Evolutionary conservation across 2,113 vertebrate species (phyloP).

Genomic region (Okapia johnstoni): DNA sequence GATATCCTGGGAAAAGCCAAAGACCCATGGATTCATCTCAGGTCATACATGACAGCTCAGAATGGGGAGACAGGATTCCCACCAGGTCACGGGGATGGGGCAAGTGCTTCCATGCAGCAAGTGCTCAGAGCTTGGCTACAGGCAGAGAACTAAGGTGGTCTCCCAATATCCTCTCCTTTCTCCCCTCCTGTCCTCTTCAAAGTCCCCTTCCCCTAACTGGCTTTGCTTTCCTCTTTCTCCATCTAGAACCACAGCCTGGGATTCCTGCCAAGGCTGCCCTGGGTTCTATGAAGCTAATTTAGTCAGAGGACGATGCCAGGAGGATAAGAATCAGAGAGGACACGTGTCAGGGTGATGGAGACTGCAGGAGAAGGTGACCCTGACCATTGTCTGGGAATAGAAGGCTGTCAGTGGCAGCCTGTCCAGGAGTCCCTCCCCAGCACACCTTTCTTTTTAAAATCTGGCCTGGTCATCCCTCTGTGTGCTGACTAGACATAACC

Average conservation of each 20-base stretch:
- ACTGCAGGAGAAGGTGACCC: neutral
- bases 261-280: neutral
- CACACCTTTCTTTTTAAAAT: too few relatives aligned
- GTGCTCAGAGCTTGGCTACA: neutral
- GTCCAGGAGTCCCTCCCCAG: neutral
- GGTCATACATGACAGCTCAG: neutral
- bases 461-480: neutral
- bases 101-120: neutral
- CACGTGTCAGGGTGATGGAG: neutral
- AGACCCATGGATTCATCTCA: rapidly evolving
- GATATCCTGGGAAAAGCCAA: neutral
- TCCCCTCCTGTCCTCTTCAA: neutral
- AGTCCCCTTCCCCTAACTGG: neutral
- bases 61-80: neutral
- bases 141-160: neutral
- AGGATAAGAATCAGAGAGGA: neutral
- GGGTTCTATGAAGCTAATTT: neutral
- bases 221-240: neutral
- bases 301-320: too few relatives aligned
- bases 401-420: rapidly evolving
- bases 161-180: neutral
- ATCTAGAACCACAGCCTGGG: neutral
- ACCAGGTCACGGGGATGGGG: rapidly evolving
- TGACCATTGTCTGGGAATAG: rapidly evolving
- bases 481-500: too few relatives aligned